Conservation (phyloP, 2,888 invertebrate genomes). For the Machimus atricapillus region DNA sequence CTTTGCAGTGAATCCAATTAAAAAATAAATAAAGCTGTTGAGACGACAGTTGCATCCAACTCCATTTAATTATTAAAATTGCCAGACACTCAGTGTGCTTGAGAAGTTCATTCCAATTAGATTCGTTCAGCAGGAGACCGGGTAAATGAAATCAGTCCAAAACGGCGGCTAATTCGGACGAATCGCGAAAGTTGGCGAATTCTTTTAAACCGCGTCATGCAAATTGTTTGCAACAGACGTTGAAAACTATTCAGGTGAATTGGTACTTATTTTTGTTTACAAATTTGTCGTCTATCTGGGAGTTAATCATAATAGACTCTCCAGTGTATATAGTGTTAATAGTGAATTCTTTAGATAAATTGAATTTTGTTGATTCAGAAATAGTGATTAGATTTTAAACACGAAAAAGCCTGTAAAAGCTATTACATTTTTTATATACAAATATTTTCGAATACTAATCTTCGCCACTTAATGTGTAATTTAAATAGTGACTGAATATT, state of each 20-base stretch:
- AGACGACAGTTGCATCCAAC: constrained; percentile 21
- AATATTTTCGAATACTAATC: too few relatives aligned
- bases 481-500: too few relatives aligned
- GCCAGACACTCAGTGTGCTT: constrained; percentile 21
- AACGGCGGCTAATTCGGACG: neutral
- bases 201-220: neutral
- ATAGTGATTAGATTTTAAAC: too few relatives aligned
- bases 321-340: neutral
- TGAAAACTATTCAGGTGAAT: neutral
- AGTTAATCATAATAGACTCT: neutral
- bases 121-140: neutral
- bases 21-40: neutral
- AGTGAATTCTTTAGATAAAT: neutral
- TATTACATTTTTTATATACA: too few relatives aligned
- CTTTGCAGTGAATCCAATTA: neutral
- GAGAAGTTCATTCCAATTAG: constrained; percentile 24
- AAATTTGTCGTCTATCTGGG: neutral
- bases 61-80: constrained; percentile 27
- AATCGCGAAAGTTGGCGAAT: neutral
- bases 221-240: neutral
- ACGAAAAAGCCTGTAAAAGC: too few relatives aligned
- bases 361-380: too few relatives aligned
- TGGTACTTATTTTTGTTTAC: neutral
- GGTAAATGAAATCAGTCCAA: constrained; percentile 6
- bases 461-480: too few relatives aligned